Evolutionary conservation across 2,888 invertebrate species (phyloP).

Genomic region (Cryptocephalus moraei): DNA sequence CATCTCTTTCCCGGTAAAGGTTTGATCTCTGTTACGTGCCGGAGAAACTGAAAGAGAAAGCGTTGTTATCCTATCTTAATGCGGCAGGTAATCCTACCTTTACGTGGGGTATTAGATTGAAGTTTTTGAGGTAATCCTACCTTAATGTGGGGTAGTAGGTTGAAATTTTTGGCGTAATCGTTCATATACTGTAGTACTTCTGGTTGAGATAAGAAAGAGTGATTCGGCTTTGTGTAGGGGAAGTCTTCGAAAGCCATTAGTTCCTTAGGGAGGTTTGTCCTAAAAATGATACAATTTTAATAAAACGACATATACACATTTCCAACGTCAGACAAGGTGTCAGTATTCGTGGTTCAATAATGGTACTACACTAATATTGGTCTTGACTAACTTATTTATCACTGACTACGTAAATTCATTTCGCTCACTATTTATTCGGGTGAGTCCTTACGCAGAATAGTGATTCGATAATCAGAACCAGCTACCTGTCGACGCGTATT

Average conservation of each 20-base stretch:
- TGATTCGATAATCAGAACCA: too few relatives aligned
- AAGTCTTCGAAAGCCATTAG: slow-evolving; percentile 70
- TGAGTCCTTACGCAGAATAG: too few relatives aligned
- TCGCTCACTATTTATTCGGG: too few relatives aligned
- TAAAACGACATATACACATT: too few relatives aligned
- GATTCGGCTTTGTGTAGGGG: slow-evolving; percentile 49
- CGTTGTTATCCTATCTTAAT: slow-evolving; percentile 38
- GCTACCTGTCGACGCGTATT: too few relatives aligned
- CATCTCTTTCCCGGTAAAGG: slow-evolving; percentile 44
- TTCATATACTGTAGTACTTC: slow-evolving; percentile 61
- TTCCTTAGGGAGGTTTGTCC: slow-evolving; percentile 71
- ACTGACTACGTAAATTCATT: too few relatives aligned
- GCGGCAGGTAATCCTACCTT: too few relatives aligned
- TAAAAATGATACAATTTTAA: slow-evolving; percentile 15
- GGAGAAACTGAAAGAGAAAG: slow-evolving; percentile 22
- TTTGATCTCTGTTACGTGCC: slow-evolving; percentile 22
- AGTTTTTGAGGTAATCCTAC: slow-evolving; percentile 1
- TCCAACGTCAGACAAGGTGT: too few relatives aligned
- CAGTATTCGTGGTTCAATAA: too few relatives aligned
- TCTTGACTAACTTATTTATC: too few relatives aligned
- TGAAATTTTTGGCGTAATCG: slow-evolving; percentile 54
- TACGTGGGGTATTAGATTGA: too few relatives aligned
- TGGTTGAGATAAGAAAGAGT: slow-evolving; percentile 54
- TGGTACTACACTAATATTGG: too few relatives aligned
- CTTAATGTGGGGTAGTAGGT: slow-evolving; percentile 51